Conservation (phyloP, 2,797 vertebrate species). For the Sebastiscus tertius region DNA sequence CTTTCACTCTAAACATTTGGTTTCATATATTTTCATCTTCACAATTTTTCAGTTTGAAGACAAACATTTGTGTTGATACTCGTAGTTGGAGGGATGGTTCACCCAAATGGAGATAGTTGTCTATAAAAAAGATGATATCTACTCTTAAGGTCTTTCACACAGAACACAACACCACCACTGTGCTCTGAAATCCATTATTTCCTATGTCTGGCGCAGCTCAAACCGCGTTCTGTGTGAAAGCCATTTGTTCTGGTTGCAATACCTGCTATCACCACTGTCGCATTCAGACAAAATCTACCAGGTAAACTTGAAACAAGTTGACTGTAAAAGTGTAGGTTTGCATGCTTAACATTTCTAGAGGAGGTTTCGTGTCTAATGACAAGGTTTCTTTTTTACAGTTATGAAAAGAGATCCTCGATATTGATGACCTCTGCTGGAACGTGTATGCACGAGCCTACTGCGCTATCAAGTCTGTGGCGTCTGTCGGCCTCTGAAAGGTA, state of each 20-base stretch:
- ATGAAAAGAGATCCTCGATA: neutral
- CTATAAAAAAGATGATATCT: no score
- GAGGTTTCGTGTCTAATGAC: neutral
- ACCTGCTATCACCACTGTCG: neutral
- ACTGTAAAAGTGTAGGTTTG: neutral
- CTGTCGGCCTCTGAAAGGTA: neutral
- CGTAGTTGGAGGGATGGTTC: no score
- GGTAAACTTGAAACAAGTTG: neutral
- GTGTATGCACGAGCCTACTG: neutral
- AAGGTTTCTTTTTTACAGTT: neutral
- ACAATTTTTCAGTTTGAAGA: no score
- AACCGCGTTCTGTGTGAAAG: no score
- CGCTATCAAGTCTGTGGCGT: neutral
- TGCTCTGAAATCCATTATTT: no score
- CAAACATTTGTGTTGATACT: no score
- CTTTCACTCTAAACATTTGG: neutral
- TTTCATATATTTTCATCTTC: neutral
- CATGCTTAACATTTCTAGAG: neutral
- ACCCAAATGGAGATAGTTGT: no score
- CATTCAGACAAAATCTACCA: neutral
- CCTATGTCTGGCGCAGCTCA: no score
- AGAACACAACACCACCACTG: no score
- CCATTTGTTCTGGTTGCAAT: neutral
- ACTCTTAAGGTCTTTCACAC: no score
- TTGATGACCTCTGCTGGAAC: neutral